A percentile compares a stretch with the other conserved stretches of the same genome.
These are phyloP conservation scores for Cranoglanis bouderius DNA, from an alignment of 2,113 vertebrate species.

Conservation along the genomic window DNA sequence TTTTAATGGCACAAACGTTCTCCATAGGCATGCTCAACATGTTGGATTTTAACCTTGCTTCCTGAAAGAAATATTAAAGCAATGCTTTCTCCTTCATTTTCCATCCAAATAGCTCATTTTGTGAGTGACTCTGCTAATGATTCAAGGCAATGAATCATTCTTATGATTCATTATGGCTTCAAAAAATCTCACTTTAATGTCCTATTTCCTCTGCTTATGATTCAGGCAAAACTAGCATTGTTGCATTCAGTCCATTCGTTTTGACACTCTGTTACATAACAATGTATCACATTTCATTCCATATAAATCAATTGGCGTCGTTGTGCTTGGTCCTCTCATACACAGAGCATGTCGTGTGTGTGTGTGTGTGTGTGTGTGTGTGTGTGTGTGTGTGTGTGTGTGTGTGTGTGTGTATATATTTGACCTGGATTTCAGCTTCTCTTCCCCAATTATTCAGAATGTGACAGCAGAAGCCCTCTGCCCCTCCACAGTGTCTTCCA, in stretches of 20 bases:
- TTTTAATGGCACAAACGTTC: not conserved
- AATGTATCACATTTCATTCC: conserved; percentile 17
- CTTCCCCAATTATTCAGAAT: conserved; percentile 73
- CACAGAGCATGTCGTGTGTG: not conserved
- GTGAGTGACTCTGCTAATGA: not conserved
- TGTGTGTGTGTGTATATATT: conserved; percentile 1
- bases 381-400: conserved; percentile 16
- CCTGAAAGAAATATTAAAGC: not conserved
- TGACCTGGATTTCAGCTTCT: conserved; percentile 60
- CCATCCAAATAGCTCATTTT: not conserved
- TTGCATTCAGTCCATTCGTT: not conserved
- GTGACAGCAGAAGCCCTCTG: conserved; percentile 67
- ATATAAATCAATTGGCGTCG: not conserved
- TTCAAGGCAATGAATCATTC: not conserved
- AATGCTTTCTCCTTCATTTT: not conserved
- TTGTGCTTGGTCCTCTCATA: not conserved
- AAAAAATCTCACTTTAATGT: not conserved
- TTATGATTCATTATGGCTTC: not conserved
- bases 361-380: not conserved
- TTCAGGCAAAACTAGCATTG: not conserved
- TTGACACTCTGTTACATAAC: conserved; percentile 27
- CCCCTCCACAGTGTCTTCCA: conserved; percentile 71
- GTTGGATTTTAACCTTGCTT: not conserved
- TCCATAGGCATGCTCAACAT: not conserved
- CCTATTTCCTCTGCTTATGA: not conserved